Evolutionary conservation across 2,113 vertebrate species (phyloP), one percentile per base, ranked within the genome.

Genomic region (Sorex fumeus): DNA sequence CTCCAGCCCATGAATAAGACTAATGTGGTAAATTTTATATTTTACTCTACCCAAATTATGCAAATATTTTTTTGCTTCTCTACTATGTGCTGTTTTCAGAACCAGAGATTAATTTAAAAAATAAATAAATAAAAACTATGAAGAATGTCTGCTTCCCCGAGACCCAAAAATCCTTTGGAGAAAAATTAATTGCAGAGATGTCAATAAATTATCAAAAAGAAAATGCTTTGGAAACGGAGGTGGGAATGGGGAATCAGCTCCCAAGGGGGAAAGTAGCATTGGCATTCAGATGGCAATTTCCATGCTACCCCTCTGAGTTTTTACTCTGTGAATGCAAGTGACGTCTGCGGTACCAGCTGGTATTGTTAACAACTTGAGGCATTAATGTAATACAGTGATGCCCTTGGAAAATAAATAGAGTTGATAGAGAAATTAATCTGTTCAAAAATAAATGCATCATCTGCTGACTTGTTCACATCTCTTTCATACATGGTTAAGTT

Each of bases 401-500:
- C 60, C 96, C 91, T 95, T 77, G 10, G 97, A 91, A 93, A 95
- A 94, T 3, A 93, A 96, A 94, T 11, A 91, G 7, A 94, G 93
- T 90, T 94, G 95, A 91, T 88, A 84, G 88, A 64, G 96, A 96
- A 78, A 93, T 30, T 94, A 90, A 87, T 45, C 13, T 95, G 93
- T 95, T 80, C 90, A 93, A 95, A 96, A 96, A 95, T 96, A 90
- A 96, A 95, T 6, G 87, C 60, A 92, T 95, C 70, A 60, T 76
- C 11, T 90, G 82, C 87, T 96, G 79, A 89, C 87, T 91, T 70
- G 53, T 23, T 93, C 62, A 40, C 43, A 3, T 84, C 71, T 81
- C 86, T 71, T 97, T 96, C 87, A 90, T 95, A 91, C 90, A 82
- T 9, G 27, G 66, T 57, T 47, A 71, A 69, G 36, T 93, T 94